phyloP scores from a whole-genome alignment of 2,113 vertebrate species.

The Paramormyrops kingsleyae region DNA sequence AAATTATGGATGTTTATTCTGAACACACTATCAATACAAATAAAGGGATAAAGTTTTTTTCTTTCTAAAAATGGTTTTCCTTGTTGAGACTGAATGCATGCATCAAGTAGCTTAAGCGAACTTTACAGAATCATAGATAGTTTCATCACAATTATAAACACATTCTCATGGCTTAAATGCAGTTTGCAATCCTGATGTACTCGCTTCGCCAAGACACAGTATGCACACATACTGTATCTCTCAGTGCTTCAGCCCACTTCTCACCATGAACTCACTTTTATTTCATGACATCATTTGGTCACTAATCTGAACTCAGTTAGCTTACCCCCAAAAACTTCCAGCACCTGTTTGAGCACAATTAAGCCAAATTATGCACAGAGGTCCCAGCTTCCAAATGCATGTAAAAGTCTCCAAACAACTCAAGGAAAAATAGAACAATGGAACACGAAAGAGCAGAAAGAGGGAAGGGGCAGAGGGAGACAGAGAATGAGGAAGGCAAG shows the following conservation, averaged over 20 bases:
- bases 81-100: neutral
- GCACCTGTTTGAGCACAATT: neutral
- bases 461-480: neutral
- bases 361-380: neutral
- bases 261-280: neutral
- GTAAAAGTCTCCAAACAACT: neutral
- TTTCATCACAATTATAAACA: neutral
- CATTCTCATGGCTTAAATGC: neutral
- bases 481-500: neutral
- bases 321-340: neutral
- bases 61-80: neutral
- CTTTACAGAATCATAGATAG: neutral
- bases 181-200: neutral
- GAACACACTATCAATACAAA: too few species aligned
- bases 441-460: neutral
- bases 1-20: neutral
- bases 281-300: neutral
- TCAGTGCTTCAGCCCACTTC: neutral
- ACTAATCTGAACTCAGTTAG: neutral
- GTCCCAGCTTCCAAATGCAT: neutral
- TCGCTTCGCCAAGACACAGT: neutral
- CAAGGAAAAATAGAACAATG: neutral
- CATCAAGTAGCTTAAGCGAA: neutral
- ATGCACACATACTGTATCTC: neutral
- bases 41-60: neutral